phyloP scores from a whole-genome alignment of 2,797 vertebrate genomes.

The Limnodromus scolopaceus region DNA sequence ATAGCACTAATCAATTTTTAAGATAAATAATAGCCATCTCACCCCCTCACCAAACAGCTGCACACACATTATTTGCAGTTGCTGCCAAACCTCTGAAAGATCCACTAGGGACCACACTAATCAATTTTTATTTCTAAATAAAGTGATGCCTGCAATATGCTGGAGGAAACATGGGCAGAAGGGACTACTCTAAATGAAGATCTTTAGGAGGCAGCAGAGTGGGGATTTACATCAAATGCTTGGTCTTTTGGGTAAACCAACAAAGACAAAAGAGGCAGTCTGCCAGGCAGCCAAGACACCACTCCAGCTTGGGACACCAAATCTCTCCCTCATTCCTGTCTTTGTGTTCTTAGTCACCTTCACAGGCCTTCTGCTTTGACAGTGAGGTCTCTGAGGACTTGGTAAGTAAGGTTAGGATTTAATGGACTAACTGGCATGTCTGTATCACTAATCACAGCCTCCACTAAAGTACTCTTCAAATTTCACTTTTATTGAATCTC shows the following conservation, averaged over 20 bases:
- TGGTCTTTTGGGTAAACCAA: background rate
- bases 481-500: background rate
- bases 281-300: background rate
- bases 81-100: slow-evolving; percentile 33
- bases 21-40: background rate
- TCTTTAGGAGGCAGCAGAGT: background rate
- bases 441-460: background rate
- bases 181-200: background rate
- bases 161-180: background rate
- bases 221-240: background rate
- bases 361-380: background rate
- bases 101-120: background rate
- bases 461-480: background rate
- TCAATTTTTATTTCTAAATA: slow-evolving; percentile 64
- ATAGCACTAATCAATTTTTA: slow-evolving; percentile 26
- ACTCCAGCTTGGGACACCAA: background rate
- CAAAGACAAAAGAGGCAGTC: background rate
- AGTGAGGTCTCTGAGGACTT: background rate
- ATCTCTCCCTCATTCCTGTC: background rate
- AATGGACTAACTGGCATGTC: background rate
- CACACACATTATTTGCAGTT: background rate
- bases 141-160: background rate
- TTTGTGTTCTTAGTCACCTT: background rate
- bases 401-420: background rate
- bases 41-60: background rate